Conservation (phyloP, 2,888 invertebrate species). For the Empis stercorea region DNA sequence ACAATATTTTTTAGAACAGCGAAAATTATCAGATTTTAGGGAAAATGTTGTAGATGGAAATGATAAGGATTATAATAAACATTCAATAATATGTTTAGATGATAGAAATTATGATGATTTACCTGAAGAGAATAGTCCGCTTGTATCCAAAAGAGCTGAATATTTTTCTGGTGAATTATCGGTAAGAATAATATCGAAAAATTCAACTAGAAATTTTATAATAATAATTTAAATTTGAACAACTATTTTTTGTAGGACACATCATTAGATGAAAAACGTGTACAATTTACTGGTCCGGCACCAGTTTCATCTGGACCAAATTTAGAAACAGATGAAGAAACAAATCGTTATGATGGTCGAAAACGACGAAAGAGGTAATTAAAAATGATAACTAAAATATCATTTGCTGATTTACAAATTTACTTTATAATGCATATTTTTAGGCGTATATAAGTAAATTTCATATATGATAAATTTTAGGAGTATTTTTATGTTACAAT, state of each 20-base stretch:
- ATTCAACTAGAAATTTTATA: background rate
- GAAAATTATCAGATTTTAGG: conserved; percentile 15
- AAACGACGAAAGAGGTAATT: conserved; percentile 39
- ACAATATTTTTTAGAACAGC: conserved; percentile 22
- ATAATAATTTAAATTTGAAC: too few relatives aligned
- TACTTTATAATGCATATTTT: background rate
- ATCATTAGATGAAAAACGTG: conserved; percentile 37
- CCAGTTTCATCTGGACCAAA: conserved; percentile 30
- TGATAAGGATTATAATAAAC: background rate
- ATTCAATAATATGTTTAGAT: conserved; percentile 8
- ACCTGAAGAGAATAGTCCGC: conserved; percentile 33
- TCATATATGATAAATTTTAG: too few relatives aligned
- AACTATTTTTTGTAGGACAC: conserved; percentile 23
- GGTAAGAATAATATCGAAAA: conserved; percentile 18
- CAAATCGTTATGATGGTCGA: conserved; percentile 36
- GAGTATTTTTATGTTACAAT: too few relatives aligned
- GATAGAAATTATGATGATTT: conserved; percentile 33
- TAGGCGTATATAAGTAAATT: too few relatives aligned
- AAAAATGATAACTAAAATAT: conserved; percentile 6
- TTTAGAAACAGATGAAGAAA: conserved; percentile 29
- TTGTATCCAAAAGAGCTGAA: conserved; percentile 36
- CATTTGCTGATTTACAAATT: background rate
- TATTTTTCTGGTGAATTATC: conserved; percentile 31
- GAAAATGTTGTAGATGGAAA: background rate
- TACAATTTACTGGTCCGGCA: conserved; percentile 37